Evolutionary conservation across 2,113 vertebrate species (phyloP).

Genomic region (Mastomys natalensis): DNA sequence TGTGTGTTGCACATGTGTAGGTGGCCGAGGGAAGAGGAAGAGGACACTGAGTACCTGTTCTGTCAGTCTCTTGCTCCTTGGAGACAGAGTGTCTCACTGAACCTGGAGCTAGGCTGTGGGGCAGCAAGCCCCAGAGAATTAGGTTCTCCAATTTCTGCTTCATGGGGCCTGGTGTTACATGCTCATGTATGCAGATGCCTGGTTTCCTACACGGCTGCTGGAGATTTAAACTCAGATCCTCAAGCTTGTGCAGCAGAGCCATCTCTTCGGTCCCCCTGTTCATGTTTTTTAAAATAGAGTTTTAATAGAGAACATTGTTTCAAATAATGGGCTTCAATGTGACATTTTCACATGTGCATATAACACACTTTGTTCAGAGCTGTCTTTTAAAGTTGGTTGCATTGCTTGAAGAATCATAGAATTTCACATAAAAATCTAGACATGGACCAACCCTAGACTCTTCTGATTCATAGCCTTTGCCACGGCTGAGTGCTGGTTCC

Average conservation of each 20-base stretch:
- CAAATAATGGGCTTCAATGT: neutral
- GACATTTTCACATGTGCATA: neutral
- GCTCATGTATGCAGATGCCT: neutral
- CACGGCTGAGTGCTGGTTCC: neutral
- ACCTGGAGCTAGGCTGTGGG: neutral
- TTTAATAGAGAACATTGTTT: neutral
- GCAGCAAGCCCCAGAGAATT: neutral
- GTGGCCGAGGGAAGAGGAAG: neutral
- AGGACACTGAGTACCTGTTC: neutral
- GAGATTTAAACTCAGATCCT: neutral
- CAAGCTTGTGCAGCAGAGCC: too few species aligned
- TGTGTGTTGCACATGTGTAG: neutral
- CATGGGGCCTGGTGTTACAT: neutral
- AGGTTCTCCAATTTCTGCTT: neutral
- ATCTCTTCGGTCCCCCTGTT: neutral
- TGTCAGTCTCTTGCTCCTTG: neutral
- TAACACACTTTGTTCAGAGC: neutral
- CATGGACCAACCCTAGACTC: neutral
- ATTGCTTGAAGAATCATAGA: constrained; percentile 38
- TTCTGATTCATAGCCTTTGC: neutral
- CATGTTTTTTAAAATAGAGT: neutral
- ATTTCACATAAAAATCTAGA: neutral
- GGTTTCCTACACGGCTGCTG: neutral
- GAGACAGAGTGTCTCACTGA: neutral
- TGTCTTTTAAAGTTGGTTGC: neutral